Evolutionary conservation across 2,113 vertebrate genomes (phyloP).

Genomic region (Tragelaphus buxtoni): DNA sequence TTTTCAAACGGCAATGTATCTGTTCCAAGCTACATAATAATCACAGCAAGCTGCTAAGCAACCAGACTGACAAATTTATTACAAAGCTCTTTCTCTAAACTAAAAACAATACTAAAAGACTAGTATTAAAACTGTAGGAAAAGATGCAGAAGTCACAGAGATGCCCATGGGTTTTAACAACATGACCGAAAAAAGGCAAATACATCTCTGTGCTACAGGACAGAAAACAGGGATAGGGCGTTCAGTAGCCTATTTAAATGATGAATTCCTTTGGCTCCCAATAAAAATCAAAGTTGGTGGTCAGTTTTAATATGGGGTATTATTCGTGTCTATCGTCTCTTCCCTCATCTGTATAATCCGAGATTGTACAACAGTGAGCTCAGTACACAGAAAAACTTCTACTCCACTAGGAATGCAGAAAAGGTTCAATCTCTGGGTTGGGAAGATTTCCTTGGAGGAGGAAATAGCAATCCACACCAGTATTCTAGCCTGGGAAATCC

Average conservation of each 20-base stretch:
- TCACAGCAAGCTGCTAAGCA: conserved; percentile 66
- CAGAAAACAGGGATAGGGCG: not conserved
- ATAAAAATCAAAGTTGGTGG: conserved; percentile 9
- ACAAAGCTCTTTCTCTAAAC: conserved; percentile 56
- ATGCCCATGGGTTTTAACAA: not conserved
- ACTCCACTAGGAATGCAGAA: not conserved
- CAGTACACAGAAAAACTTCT: not conserved
- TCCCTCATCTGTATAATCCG: not conserved
- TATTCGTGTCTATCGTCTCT: conserved; percentile 1
- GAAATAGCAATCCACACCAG: not conserved
- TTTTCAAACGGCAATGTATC: conserved; percentile 50
- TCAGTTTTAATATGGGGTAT: not conserved
- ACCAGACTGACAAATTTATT: conserved; percentile 56
- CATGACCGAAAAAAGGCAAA: conserved; percentile 6
- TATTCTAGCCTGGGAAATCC: not conserved
- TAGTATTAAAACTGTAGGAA: conserved; percentile 35
- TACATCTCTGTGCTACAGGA: not conserved
- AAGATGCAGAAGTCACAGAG: not conserved
- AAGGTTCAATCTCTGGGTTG: not conserved
- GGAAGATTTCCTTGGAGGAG: not conserved
- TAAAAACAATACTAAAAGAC: conserved; percentile 51
- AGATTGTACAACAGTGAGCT: not conserved
- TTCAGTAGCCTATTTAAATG: conserved; percentile 4
- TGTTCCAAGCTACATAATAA: conserved; percentile 54
- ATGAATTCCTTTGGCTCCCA: not conserved